Base-by-base conservation (phyloP, 2,113 vertebrate genomes). In the Hippoglossus stenolepis region DNA sequence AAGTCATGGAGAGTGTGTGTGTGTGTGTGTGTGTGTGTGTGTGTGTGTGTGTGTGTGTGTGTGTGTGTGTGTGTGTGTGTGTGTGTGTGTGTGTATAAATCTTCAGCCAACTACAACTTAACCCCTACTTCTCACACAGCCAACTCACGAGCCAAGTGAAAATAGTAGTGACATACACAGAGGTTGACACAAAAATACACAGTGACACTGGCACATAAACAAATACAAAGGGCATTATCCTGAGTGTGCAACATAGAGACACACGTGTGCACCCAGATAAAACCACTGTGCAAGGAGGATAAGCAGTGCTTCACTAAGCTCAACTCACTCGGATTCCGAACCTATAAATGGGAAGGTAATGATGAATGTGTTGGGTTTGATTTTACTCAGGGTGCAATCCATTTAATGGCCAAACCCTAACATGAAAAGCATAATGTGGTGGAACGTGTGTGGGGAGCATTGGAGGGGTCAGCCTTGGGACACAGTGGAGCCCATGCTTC, bases 341-440 rank as follows among this genome's bases (percentile, higher is more conserved):
- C 40, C 10, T 20, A 45, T 12, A 56, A 38, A 53, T 14, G 3
- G 43, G 66, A 62, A 31, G 31, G 45, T 31, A 49, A 73, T 56
- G 54, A 79, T 60, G 13, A 79, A 82, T 64, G 72, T 63, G 38
- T 31, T 31, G 31, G 31, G 31, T 31, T 31, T 31, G 31, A 31
- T 31, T 31, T 31, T 31, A 31, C 31, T 31, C 31, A 31, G 31
- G 31, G 31, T 31, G 31, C 31, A 31, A 31, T 31, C 31, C 31
- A 31, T 31, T 31, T 31, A 31, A 31, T 17, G 20, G 66, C 43
- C 51, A 66, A 58, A 70, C 24, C 23, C 12, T 53, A 69, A 75
- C 72, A 66, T 70, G 69, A 66, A 69, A 79, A 61, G 35, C 65
- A 68, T 38, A 65, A 45, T 53, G 11, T 28, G 53, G 24, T 61